A percentile compares a stretch with the other conserved stretches of the same genome.
Evolutionary conservation across 2,797 vertebrate species (phyloP).

Genomic region (Sitta carolinensis): DNA sequence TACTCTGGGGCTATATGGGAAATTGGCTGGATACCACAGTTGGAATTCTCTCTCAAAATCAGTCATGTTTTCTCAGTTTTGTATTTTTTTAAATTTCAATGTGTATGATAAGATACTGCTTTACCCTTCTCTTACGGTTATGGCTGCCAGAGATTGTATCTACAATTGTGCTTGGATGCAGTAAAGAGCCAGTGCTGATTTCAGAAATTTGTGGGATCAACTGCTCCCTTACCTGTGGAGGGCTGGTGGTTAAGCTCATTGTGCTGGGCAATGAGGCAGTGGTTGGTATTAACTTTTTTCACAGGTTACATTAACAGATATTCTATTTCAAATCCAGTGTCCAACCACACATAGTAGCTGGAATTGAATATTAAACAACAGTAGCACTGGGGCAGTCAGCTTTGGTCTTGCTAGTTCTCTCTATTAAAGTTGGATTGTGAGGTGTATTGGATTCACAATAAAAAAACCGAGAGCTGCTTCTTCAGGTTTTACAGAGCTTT

Average conservation of each 20-base stretch:
- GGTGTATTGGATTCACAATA: neutral
- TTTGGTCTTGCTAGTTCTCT: neutral
- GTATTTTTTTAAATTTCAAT: accelerated
- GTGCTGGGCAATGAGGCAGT: neutral
- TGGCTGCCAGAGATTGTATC: neutral
- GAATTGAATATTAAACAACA: neutral
- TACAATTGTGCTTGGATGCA: neutral
- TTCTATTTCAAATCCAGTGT: neutral
- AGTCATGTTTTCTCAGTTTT: neutral
- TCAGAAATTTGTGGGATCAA: neutral
- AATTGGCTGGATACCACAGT: neutral
- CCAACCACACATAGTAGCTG: neutral
- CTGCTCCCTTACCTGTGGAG: neutral
- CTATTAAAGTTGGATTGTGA: neutral
- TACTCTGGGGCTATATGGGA: neutral
- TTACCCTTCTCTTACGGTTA: neutral
- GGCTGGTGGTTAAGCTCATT: neutral
- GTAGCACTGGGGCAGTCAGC: neutral
- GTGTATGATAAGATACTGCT: neutral
- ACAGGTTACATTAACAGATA: neutral
- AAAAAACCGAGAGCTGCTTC: neutral
- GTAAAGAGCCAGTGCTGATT: neutral
- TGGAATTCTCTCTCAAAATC: neutral
- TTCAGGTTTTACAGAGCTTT: neutral
- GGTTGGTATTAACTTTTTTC: neutral